A percentile compares a stretch with the other conserved stretches of the same genome.
phyloP scores from a whole-genome alignment of 2,797 vertebrate genomes.

The Chaenodraco wilsoni region DNA sequence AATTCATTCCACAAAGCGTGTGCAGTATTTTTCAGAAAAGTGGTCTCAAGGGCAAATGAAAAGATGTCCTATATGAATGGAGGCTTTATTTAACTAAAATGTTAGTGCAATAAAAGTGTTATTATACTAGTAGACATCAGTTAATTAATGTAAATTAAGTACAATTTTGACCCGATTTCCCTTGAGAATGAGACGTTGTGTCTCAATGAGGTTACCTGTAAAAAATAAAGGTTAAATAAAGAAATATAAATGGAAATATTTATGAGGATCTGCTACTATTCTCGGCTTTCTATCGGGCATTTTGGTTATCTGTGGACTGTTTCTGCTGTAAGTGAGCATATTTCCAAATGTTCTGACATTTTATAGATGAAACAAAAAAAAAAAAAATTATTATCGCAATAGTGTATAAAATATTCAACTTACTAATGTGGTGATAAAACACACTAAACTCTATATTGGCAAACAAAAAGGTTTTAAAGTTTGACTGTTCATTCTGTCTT shows the following conservation, averaged over 20 bases:
- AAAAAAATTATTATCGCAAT: not conserved
- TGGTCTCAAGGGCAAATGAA: slow-evolving; percentile 18
- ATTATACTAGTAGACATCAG: not conserved
- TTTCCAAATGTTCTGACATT: not conserved
- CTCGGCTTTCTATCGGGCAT: not conserved
- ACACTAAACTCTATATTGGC: too few species aligned
- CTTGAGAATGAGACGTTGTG: too few species aligned
- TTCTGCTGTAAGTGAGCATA: not conserved
- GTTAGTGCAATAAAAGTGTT: not conserved
- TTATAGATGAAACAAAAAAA: not conserved
- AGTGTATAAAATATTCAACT: not conserved
- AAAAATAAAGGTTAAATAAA: too few species aligned
- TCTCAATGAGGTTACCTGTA: too few species aligned
- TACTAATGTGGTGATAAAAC: too few species aligned
- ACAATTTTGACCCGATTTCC: too few species aligned
- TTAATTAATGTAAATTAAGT: too few species aligned
- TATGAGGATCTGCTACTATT: not conserved
- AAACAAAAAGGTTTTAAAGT: too few species aligned
- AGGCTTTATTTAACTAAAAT: slow-evolving; percentile 21
- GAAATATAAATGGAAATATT: too few species aligned
- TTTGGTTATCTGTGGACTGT: not conserved
- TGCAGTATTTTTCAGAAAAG: slow-evolving; percentile 20
- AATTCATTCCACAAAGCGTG: slow-evolving; percentile 29
- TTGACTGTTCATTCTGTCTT: not conserved
- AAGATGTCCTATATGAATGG: slow-evolving; percentile 1